These are phyloP conservation scores for Neosilurus mollespiculum DNA, from an alignment of 2,797 vertebrate species.

Conservation along the genomic window DNA sequence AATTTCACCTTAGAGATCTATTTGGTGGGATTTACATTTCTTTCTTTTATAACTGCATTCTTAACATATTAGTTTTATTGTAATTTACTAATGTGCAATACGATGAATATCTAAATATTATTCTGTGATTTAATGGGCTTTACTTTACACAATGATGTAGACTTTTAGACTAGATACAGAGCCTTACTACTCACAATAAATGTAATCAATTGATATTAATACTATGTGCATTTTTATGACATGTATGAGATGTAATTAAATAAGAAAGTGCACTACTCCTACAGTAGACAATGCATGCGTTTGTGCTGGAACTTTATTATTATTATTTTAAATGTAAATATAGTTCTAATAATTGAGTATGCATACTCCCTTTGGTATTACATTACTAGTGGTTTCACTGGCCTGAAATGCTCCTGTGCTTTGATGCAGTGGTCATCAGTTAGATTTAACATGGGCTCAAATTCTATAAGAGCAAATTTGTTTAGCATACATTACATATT, in stretches of 20 bases:
- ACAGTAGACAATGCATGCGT: neutral
- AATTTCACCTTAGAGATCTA: neutral
- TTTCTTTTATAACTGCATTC: neutral
- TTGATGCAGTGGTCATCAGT: neutral
- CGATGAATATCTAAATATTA: slow-evolving; percentile 4
- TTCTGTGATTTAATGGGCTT: neutral
- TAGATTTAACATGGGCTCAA: neutral
- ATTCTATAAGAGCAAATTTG: neutral
- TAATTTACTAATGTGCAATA: neutral
- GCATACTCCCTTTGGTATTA: neutral
- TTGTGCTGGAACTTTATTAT: neutral
- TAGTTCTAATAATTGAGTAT: neutral
- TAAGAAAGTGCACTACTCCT: neutral
- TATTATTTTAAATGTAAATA: neutral
- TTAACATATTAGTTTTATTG: neutral
- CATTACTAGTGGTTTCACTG: neutral
- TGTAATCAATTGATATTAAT: neutral
- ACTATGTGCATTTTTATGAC: neutral
- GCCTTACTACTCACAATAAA: neutral
- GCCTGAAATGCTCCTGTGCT: neutral
- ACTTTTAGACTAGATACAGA: neutral
- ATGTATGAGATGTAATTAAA: neutral
- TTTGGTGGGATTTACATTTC: neutral
- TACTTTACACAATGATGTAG: slow-evolving; percentile 4
- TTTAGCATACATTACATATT: neutral